phyloP scores from a whole-genome alignment of 2,113 vertebrate genomes.

The Tetrao urogallus region DNA sequence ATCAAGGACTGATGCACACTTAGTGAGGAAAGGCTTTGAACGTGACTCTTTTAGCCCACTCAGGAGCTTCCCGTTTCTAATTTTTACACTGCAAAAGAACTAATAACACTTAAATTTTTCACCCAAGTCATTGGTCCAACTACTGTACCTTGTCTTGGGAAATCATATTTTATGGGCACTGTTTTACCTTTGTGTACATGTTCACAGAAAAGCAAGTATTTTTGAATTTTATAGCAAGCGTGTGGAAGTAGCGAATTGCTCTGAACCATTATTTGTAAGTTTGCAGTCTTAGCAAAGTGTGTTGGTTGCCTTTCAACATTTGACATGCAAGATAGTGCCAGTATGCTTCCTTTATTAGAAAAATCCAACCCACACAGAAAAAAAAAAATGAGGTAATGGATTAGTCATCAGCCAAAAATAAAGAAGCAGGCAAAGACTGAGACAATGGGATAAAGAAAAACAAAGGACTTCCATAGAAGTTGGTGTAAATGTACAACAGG shows the following conservation, averaged over 20 bases:
- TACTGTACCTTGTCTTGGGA: background rate
- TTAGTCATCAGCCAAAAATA: conserved; percentile 11
- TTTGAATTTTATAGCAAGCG: background rate
- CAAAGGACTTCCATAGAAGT: background rate
- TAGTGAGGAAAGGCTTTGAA: background rate
- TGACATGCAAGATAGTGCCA: accelerated
- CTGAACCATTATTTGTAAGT: background rate
- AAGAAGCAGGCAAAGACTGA: background rate
- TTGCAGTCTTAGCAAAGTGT: background rate
- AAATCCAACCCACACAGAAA: background rate
- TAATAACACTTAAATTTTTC: background rate
- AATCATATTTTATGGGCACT: background rate
- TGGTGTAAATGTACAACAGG: background rate
- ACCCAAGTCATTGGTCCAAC: background rate
- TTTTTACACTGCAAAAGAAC: background rate
- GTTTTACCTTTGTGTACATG: background rate
- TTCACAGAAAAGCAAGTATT: background rate
- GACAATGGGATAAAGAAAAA: background rate
- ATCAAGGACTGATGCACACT: background rate
- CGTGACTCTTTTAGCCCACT: background rate
- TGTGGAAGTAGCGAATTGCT: background rate
- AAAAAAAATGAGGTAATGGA: background rate
- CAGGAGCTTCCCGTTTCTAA: background rate
- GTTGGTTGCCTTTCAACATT: background rate
- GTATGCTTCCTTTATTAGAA: background rate